These are phyloP conservation scores for Heliconius hewitsoni DNA, from an alignment of 1,140 invertebrate species.

Conservation along the genomic window DNA sequence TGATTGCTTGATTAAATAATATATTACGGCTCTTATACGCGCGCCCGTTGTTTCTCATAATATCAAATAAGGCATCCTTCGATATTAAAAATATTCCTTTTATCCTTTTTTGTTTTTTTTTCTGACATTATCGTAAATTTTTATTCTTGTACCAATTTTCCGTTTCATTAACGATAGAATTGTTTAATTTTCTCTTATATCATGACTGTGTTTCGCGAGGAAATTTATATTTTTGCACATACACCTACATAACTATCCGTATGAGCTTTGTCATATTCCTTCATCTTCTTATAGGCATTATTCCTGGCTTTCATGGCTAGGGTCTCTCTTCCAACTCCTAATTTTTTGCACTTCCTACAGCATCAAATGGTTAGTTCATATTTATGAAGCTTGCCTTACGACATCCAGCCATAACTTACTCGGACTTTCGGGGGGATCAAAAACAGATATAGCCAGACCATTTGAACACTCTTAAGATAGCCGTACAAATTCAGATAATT, in stretches of 20 bases:
- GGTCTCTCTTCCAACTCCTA: too few relatives aligned
- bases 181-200: not conserved
- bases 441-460: too few relatives aligned
- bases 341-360: too few relatives aligned
- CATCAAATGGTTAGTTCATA: too few relatives aligned
- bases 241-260: not conserved
- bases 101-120: not conserved
- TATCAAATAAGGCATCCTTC: not conserved
- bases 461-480: too few relatives aligned
- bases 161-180: not conserved
- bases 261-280: not conserved
- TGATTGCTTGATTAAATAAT: conserved; percentile 24
- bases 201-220: not conserved
- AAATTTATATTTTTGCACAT: not conserved
- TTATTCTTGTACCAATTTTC: conserved; percentile 3
- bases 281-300: too few relatives aligned
- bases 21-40: not conserved
- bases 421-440: too few relatives aligned
- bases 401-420: too few relatives aligned
- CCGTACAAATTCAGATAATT: too few relatives aligned
- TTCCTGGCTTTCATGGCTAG: too few relatives aligned
- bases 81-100: conserved; percentile 14
- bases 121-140: conserved; percentile 11
- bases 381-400: too few relatives aligned
- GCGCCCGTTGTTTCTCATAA: not conserved